Conservation (phyloP, 2,888 invertebrate species). For the Rhyacophila evoluta region DNA sequence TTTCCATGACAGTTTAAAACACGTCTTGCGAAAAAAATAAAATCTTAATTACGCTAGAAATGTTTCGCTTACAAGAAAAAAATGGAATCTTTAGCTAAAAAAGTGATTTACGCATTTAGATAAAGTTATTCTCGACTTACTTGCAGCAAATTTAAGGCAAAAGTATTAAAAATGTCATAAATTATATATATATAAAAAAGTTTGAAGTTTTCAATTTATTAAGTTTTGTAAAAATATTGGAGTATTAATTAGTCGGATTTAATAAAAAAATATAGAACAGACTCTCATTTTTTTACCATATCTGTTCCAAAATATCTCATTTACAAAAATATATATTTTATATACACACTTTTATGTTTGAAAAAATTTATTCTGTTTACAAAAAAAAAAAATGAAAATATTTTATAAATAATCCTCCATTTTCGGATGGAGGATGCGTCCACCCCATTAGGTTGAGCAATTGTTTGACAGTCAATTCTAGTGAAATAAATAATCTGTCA, state of each 20-base stretch:
- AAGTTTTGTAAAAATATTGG: background rate
- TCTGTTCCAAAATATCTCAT: too few relatives aligned
- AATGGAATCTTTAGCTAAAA: background rate
- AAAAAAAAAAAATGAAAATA: too few relatives aligned
- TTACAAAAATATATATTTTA: too few relatives aligned
- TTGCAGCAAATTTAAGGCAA: background rate
- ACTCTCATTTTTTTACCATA: too few relatives aligned
- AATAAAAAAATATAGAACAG: too few relatives aligned
- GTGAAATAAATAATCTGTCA: too few relatives aligned
- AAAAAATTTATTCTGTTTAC: too few relatives aligned
- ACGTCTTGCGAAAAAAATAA: background rate
- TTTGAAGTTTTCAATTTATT: background rate
- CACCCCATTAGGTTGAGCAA: too few relatives aligned
- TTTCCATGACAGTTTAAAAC: background rate
- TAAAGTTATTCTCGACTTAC: background rate
- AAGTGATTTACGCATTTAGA: constrained; percentile 4
- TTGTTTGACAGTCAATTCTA: too few relatives aligned
- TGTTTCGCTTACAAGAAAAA: constrained; percentile 11
- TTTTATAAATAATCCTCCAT: too few relatives aligned
- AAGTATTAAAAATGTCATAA: background rate
- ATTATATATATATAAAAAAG: background rate
- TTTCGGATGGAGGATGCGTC: too few relatives aligned
- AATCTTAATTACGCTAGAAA: constrained; percentile 22
- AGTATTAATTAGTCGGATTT: background rate
- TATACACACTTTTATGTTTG: too few relatives aligned